Percentiles rank a stretch among this genome's conserved stretches.
Conservation (phyloP, 2,113 vertebrate species). For the Scatophagus argus region DNA sequence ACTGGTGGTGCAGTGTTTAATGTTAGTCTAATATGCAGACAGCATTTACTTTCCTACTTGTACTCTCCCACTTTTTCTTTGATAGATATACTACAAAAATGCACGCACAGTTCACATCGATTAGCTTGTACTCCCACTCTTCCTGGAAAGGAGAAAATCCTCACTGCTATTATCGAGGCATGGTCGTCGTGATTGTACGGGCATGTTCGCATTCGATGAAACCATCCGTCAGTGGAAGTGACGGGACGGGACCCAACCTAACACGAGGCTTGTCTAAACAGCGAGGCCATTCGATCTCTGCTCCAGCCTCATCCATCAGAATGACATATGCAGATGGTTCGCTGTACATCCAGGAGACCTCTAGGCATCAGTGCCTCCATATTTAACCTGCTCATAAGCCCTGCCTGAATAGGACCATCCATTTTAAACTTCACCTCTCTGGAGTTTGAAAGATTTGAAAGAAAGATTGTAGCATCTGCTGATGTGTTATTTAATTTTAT, state of each 20-base stretch:
- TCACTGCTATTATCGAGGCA: conserved; percentile 1
- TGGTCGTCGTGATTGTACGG: conserved; percentile 12
- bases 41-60: conserved; percentile 12
- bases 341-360: conserved; percentile 27
- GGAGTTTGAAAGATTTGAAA: conserved; percentile 29
- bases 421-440: conserved; percentile 10
- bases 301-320: conserved; percentile 66
- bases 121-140: neutral
- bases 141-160: neutral
- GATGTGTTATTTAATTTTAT: conserved; percentile 4
- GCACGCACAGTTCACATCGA: conserved; percentile 42
- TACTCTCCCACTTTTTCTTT: neutral
- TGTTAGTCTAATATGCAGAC: conserved; percentile 6
- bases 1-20: conserved; percentile 3
- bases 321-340: conserved; percentile 61
- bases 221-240: conserved; percentile 63
- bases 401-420: neutral
- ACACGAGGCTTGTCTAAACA: conserved; percentile 55
- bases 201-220: conserved; percentile 40
- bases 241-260: conserved; percentile 35
- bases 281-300: conserved; percentile 59
- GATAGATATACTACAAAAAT: conserved; percentile 11
- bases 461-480: conserved; percentile 11
- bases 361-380: conserved; percentile 9
- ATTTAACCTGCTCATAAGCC: conserved; percentile 41